Conservation (phyloP, 2,113 vertebrate genomes). For the Anarrhichthys ocellatus region DNA sequence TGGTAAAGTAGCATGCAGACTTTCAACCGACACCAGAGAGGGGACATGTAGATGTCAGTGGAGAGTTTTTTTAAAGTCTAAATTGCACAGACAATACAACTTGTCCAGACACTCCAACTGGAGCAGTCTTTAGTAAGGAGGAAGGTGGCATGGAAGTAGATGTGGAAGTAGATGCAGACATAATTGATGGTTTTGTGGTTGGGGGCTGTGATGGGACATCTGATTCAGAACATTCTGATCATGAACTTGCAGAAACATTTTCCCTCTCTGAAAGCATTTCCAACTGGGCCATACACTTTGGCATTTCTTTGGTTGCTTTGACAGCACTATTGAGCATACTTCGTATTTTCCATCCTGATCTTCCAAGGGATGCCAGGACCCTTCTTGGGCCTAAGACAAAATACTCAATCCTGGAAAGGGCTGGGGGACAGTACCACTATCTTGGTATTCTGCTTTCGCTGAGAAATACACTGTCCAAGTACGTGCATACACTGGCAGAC, state of each 20-base stretch:
- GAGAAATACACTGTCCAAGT: neutral
- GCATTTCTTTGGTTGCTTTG: neutral
- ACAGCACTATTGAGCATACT: neutral
- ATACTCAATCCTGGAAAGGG: too few relatives aligned
- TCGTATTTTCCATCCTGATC: neutral
- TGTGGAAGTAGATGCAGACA: neutral
- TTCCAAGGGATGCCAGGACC: constrained; percentile 12
- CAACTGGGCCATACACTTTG: constrained; percentile 12
- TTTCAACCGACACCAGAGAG: too few relatives aligned
- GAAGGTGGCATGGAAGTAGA: neutral
- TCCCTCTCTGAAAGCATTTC: neutral
- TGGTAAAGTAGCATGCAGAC: too few relatives aligned
- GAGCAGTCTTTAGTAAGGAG: neutral
- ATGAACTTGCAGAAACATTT: neutral
- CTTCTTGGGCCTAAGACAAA: neutral
- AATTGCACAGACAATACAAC: neutral
- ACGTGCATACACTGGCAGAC: neutral
- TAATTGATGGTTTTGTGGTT: neutral
- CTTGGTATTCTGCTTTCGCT: neutral
- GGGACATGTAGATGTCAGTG: too few relatives aligned
- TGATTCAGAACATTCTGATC: constrained; percentile 12
- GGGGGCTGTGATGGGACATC: neutral
- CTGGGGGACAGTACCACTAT: neutral
- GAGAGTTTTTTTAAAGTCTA: neutral
- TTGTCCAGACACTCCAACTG: neutral